phyloP scores from a whole-genome alignment of 2,888 invertebrate genomes.

The Sinopyrophorus schimmeli region DNA sequence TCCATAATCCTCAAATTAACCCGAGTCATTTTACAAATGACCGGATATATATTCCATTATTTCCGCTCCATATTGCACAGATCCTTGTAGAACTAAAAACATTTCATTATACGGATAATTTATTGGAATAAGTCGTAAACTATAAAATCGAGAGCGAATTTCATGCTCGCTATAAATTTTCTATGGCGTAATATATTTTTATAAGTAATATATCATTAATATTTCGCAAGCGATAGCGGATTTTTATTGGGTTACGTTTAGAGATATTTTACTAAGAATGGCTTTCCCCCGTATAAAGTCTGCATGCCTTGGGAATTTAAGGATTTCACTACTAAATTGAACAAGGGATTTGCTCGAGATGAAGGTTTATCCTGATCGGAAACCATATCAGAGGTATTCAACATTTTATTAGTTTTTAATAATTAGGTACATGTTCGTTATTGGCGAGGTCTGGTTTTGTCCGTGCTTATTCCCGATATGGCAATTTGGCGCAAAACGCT shows the following conservation, averaged over 20 bases:
- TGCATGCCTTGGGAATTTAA: conserved; percentile 47
- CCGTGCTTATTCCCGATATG: too few species aligned
- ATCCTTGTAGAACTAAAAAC: conserved; percentile 28
- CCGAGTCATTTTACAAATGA: conserved; percentile 31
- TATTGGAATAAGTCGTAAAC: conserved; percentile 23
- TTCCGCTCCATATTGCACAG: conserved; percentile 30
- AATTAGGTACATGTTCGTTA: conserved; percentile 1
- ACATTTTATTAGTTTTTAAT: conserved; percentile 28
- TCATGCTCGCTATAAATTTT: conserved; percentile 24
- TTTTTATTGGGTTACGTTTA: conserved; percentile 39
- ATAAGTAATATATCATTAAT: conserved; percentile 33
- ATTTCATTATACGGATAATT: conserved; percentile 25
- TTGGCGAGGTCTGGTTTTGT: too few species aligned
- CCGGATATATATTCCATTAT: conserved; percentile 32
- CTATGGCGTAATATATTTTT: conserved; percentile 26
- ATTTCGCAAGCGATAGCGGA: conserved; percentile 35
- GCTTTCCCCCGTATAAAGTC: conserved; percentile 40
- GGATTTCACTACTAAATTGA: conserved; percentile 51
- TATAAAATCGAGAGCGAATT: conserved; percentile 22
- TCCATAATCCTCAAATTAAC: conserved; percentile 33
- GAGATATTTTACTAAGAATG: conserved; percentile 41
- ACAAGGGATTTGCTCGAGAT: conserved; percentile 48
- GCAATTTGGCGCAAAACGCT: too few species aligned
- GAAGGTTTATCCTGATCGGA: conserved; percentile 44
- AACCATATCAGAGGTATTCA: conserved; percentile 37